Evolutionary conservation across 2,888 invertebrate species (phyloP), one percentile per base, ranked within the genome.

Genomic region (Cephus nigrinus): DNA sequence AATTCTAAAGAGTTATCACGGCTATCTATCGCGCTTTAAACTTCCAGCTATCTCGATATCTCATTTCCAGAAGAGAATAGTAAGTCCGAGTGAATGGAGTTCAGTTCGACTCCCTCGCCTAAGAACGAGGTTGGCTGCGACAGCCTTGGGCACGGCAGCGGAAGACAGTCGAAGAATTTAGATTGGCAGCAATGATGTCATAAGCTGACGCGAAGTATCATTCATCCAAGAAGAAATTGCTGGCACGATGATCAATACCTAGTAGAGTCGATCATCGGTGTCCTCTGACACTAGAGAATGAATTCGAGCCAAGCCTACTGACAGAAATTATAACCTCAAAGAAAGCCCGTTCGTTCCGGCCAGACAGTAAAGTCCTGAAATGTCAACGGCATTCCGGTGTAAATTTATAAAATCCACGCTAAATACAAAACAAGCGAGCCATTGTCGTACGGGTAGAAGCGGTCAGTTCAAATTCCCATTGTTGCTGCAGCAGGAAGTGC

Each of bases 401-500:
- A 15, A 5, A 9, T 15, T 55, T 23, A 9, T 2, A 23, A 55
- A 55, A 9, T 23, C 3, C 55, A 9, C 23, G 55, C 55, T 2
- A 55, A 55, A 9, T 55, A 55, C 12, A 75, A 68, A 68, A 31
- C 23, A 23, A 31, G 75, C 40, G 23, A 68, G 34, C 23, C 5
- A 23, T 75, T 30, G 71, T 69, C 33, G 75, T 35, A 11, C 55
- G 40, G 31, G 40, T 31, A 36, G 73, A 32, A n/a, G 32, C 69
- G 36, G 75, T 78, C 74, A 23, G 55, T 76, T 78, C 76, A 75
- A 76, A 76, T 80, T 80, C 76, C 80, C 76, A 80, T 80, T 80
- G 80, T 78, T 69, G 78, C 69, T 73, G 73, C 75, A 75, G 69
- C 78, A 73, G 80, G 78, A 80, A 78, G 80, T 80, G 69, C 40